phyloP scores from a whole-genome alignment of 2,113 vertebrate genomes.

The Fregetta grallaria region DNA sequence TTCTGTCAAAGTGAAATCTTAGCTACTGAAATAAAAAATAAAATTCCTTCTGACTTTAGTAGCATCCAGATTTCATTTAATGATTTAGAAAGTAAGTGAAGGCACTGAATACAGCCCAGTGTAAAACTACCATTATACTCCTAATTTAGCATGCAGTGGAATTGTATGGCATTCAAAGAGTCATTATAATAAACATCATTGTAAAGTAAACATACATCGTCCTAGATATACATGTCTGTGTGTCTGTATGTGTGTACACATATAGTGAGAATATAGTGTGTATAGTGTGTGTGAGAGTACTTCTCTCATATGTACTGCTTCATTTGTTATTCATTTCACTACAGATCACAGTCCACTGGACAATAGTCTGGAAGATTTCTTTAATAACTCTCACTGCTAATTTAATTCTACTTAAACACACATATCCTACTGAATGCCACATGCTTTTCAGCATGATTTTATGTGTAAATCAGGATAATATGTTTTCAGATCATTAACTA shows the following conservation, averaged over 20 bases:
- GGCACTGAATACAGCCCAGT: not conserved
- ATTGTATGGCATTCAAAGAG: not conserved
- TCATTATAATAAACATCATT: slow-evolving; percentile 29
- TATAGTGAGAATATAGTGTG: not conserved
- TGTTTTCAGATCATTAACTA: slow-evolving; percentile 90
- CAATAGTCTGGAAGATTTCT: slow-evolving; percentile 78
- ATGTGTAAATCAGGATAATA: slow-evolving; percentile 91
- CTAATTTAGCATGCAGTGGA: not conserved
- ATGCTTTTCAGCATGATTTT: slow-evolving; percentile 85
- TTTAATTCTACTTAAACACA: slow-evolving; percentile 89
- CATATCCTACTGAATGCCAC: slow-evolving; percentile 80
- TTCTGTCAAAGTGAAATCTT: not conserved
- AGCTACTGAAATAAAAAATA: not conserved
- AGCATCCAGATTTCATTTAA: not conserved
- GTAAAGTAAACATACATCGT: slow-evolving; percentile 38
- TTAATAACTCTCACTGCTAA: slow-evolving; percentile 87
- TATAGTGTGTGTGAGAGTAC: not conserved
- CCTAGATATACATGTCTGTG: not conserved
- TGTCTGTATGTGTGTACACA: not conserved
- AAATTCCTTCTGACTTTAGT: not conserved
- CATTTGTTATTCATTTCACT: slow-evolving; percentile 79
- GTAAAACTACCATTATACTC: not conserved
- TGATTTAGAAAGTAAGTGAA: not conserved
- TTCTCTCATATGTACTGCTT: slow-evolving; percentile 50
- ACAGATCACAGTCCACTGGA: slow-evolving; percentile 76